Evolutionary conservation across 1,140 invertebrate species (phyloP), one percentile per base, ranked within the genome.

Genomic region (Planococcus citri): DNA sequence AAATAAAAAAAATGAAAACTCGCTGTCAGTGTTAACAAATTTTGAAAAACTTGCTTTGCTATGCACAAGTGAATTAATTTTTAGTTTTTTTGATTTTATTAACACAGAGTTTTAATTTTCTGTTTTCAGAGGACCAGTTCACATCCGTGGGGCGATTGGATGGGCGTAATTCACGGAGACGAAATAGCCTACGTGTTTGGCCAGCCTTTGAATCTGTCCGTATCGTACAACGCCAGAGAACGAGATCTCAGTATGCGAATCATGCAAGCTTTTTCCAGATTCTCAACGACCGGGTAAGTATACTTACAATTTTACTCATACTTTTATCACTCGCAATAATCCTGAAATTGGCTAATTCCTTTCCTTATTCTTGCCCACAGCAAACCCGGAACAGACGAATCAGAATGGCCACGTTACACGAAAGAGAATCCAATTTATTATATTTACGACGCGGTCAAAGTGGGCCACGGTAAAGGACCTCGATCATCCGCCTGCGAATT

Each of bases 161-260:
- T 97, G 92, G 95, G 95, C 0, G 93, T 95, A 57, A 88, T 97
- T 84, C 95, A 98, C 75, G 95, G 91, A 1, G 94, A 97, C 76
- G 95, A 98, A 79, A 93, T 98, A 74, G 91, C 94, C 79, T 97
- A 95, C 79, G 90, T 96, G 69, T 97, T 97, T 76, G 95, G 95
- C 20, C 89, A 92, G 78, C 93, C 93, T 2, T 80, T 95, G 69
- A 92, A 94, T 80, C 84, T 83, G 78, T 90, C 89, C 27, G 79
- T 91, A 69, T 83, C 87, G 75, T 96, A 92, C 80, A 90, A 86
- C 74, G 83, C 85, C 9, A 83, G 86, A 60, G 94, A 95, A 79
- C 84, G 90, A 25, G 87, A 92, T 71, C 83, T 97, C 68, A 89
- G 91, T 73, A 82, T 85, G 68, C 85, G 88, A 75, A 93, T 96